These are phyloP conservation scores for Gracilinanus agilis DNA, from an alignment of 2,113 vertebrate species.

Conservation along the genomic window DNA sequence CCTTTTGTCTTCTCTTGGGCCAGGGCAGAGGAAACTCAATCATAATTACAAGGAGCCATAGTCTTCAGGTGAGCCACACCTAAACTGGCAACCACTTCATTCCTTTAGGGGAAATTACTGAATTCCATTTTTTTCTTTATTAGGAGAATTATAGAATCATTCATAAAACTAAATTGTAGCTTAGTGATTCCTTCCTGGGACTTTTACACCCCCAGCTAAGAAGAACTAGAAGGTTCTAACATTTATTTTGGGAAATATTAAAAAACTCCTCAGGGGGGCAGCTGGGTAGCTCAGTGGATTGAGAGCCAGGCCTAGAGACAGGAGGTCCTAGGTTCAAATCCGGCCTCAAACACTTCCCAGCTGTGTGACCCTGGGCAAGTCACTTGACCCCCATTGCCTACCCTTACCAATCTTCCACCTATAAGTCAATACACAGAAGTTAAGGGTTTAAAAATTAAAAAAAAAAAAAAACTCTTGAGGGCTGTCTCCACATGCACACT, in stretches of 20 bases:
- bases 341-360: too few species aligned
- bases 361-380: too few species aligned
- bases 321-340: too few species aligned
- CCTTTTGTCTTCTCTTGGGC: background rate
- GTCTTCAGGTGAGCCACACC: background rate
- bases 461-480: background rate
- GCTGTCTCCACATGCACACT: background rate
- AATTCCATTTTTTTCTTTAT: background rate
- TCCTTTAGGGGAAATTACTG: background rate
- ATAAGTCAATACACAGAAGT: too few species aligned
- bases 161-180: background rate
- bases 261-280: background rate
- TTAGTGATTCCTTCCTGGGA: background rate
- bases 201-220: background rate
- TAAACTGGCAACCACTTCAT: background rate
- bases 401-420: too few species aligned
- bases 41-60: background rate
- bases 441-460: too few species aligned
- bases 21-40: background rate
- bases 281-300: too few species aligned
- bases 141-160: background rate
- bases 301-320: too few species aligned
- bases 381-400: too few species aligned
- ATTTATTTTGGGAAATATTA: background rate
- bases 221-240: background rate